phyloP scores from a whole-genome alignment of 2,113 vertebrate species.

The Elephas maximus region DNA sequence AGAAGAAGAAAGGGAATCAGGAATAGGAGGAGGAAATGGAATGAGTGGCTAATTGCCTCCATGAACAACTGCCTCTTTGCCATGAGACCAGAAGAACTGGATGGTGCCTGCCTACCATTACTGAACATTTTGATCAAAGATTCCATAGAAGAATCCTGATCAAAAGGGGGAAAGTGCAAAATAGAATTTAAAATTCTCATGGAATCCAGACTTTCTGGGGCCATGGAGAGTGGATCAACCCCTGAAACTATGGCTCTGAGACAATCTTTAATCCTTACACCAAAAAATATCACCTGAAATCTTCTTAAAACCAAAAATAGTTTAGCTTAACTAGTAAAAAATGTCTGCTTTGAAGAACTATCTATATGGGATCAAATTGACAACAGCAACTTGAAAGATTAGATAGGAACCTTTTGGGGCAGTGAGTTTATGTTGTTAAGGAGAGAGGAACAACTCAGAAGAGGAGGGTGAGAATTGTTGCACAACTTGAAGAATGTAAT shows the following conservation, averaged over 20 bases:
- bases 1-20: not conserved
- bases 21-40: no score
- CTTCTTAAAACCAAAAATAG: not conserved
- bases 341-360: no score
- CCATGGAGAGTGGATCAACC: not conserved
- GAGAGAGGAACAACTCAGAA: not conserved
- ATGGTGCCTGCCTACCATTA: not conserved
- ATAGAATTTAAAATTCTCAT: not conserved
- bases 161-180: not conserved
- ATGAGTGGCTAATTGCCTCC: no score
- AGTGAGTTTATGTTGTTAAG: not conserved
- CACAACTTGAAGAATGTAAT: not conserved
- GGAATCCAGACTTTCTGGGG: not conserved
- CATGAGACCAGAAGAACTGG: not conserved
- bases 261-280: not conserved
- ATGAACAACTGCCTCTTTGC: no score
- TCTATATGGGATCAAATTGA: no score
- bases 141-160: not conserved
- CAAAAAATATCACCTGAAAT: not conserved
- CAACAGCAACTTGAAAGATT: no score
- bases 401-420: not conserved
- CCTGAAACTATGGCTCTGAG: not conserved
- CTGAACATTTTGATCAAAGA: not conserved
- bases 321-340: no score
- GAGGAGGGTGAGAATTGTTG: not conserved